Base-by-base conservation (phyloP, 2,888 invertebrate genomes). In the Dryococelus australis region DNA sequence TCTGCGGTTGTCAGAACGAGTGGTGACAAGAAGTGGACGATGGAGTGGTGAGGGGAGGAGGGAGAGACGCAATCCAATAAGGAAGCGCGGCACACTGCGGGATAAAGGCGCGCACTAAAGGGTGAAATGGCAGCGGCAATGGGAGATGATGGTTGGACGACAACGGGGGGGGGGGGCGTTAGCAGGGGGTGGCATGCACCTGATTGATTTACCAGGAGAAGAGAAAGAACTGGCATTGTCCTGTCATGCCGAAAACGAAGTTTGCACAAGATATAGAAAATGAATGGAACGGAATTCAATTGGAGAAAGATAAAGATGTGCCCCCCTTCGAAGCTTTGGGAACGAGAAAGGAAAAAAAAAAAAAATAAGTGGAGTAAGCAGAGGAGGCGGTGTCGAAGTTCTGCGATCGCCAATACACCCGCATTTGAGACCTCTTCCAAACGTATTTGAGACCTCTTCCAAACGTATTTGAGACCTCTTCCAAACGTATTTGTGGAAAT, bases 91-190 rank as follows among this genome's bases (percentile, higher is more conserved):
- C 85, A 85, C 87, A 35, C 86, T 87, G 85, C 87, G 87, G 87
- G 88, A 88, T 88, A 88, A 88, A 88, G 87, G 79, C 87, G 87
- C 83, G 87, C 87, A 88, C 87, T 87, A 88, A 88, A 88, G 87
- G 88, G 86, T 88, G 88, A 87, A 88, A 87, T 87, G 80, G 88
- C 81, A 85, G 80, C 81, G 80, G 80, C 81, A 35, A 87, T 81
- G 85, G 79, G 81, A 84, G 83, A 20, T 83, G 35, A 83, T 43
- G 83, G 43, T 10, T 13, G 28, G 27, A 16, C 12, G 83, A 16
- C 20, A 16, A 16, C 65, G 16, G 10, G 65, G 20, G 24, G 65
- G 65, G 65, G 20, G 10, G 65, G n/a, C n/a, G n/a, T n/a, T n/a
- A n/a, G n/a, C n/a, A 24, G 24, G 65, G 16, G 65, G 65, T 5